Evolutionary conservation across 2,888 invertebrate species (phyloP).

Genomic region (Rhopalosiphum nymphaeae): DNA sequence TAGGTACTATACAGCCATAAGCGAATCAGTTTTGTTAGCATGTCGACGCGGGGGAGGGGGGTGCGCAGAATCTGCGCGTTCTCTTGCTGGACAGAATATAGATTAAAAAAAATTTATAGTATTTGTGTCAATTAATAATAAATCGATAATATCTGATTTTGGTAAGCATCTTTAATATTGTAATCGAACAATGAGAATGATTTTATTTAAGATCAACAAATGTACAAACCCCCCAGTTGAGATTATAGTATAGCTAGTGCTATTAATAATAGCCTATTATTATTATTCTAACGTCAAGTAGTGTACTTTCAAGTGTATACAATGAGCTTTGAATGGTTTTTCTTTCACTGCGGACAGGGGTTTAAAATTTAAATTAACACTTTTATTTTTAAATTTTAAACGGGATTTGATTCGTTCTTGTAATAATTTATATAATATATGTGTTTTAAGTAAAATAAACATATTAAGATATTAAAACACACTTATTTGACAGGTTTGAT

Average conservation of each 20-base stretch:
- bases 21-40: too few relatives aligned
- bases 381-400: neutral
- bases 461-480: neutral
- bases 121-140: neutral
- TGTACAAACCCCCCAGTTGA: neutral
- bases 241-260: neutral
- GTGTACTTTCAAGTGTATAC: neutral
- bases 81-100: too few relatives aligned
- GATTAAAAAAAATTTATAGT: neutral
- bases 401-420: neutral
- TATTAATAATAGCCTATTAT: too few relatives aligned
- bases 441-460: neutral
- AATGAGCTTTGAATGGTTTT: neutral
- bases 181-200: neutral
- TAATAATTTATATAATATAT: neutral
- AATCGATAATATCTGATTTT: neutral
- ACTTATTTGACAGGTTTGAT: neutral
- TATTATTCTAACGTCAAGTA: neutral
- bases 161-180: neutral
- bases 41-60: too few relatives aligned
- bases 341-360: neutral
- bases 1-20: neutral
- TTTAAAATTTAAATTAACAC: neutral
- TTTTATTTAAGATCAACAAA: neutral
- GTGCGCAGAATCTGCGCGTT: too few relatives aligned